Evolutionary conservation across 2,113 vertebrate genomes (phyloP), one percentile per base, ranked within the genome.

Genomic region (Pollimyrus isidori): DNA sequence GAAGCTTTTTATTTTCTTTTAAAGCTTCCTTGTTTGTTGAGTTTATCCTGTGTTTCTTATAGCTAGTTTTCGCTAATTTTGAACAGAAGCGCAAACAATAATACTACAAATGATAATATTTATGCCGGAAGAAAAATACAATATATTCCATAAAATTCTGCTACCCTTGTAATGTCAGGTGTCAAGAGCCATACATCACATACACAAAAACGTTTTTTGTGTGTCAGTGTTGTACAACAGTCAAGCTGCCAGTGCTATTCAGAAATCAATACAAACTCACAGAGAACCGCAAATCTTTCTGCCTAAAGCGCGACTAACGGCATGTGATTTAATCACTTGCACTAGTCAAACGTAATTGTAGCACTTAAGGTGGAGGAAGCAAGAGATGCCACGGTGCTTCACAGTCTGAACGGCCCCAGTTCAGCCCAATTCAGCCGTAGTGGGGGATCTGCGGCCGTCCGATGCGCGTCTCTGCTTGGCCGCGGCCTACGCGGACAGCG

Each of bases 181-280:
- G 53, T n/a, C 26, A 86, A 86, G 4, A 73, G 11, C 30, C 49
- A 46, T 26, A n/a, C 26, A n/a, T 50, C 42, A 90, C 62, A 90
- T n/a, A 56, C n/a, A 84, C 35, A 83, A 39, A 58, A 56, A 26
- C 2, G 17, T 13, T 76, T 87, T 87, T 89, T 58, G 45, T 73
- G 80, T 39, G 56, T 86, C 89, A 90, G 17, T 87, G 62, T 50
- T 87, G 87, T 90, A 90, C 85, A 90, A 90, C 65, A 73, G 85
- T 89, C 58, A 87, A 87, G 62, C 76, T 52, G 86, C 39, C 86
- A 90, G 48, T 26, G 52, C 89, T 88, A 26, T 45, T 58, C 42
- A 90, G 76, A 49, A 62, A 90, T 35, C 69, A 88, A 90, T 82
- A 90, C 69, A 82, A 87, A 80, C 73, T 89, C 84, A 80, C 89